Percentiles rank a stretch among this genome's conserved stretches.
Evolutionary conservation across 2,113 vertebrate species (phyloP).

Genomic region (Raja brachyura): DNA sequence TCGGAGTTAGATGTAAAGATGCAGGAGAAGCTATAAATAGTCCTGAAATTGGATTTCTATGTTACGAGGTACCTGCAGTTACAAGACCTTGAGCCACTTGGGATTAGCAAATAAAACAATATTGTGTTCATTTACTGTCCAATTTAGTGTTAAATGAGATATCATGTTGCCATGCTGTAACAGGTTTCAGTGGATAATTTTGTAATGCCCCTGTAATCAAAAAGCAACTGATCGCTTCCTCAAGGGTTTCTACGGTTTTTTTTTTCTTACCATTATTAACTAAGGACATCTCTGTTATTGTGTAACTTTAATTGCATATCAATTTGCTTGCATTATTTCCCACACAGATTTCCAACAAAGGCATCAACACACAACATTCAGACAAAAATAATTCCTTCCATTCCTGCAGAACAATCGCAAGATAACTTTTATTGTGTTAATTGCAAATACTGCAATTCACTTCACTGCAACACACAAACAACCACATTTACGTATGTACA

Average conservation of each 20-base stretch:
- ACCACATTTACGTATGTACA: no score
- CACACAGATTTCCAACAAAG: background rate
- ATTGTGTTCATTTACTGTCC: background rate
- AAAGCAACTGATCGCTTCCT: background rate
- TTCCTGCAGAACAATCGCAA: background rate
- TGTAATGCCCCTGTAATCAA: background rate
- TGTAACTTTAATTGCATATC: background rate
- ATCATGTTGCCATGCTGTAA: background rate
- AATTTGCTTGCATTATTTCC: background rate
- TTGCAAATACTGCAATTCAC: background rate
- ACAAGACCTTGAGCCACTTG: background rate
- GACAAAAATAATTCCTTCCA: background rate
- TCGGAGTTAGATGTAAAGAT: background rate
- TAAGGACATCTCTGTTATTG: background rate
- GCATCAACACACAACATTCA: background rate
- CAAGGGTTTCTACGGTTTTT: background rate
- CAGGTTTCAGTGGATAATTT: background rate
- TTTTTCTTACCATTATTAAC: background rate
- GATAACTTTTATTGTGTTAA: background rate
- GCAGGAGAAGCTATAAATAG: background rate
- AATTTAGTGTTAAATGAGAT: background rate
- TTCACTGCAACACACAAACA: no score
- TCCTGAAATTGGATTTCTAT: background rate
- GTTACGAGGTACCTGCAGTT: background rate
- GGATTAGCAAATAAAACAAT: background rate